Percentiles rank a stretch among this genome's conserved stretches.
Evolutionary conservation across 1,140 invertebrate genomes (phyloP).

Genomic region (Acromyrmex heyeri): DNA sequence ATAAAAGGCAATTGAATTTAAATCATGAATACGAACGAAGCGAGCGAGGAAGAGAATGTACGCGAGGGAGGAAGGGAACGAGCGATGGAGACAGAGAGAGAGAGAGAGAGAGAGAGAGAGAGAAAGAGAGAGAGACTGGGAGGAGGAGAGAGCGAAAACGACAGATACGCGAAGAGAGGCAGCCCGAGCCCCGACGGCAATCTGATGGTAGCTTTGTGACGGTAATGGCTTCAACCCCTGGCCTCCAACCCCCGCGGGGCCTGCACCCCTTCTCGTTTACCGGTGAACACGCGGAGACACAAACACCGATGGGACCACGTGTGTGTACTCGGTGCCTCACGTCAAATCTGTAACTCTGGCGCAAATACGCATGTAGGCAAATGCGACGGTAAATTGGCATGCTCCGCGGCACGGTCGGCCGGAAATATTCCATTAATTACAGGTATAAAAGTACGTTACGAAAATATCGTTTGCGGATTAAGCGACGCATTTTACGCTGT

Average conservation of each 20-base stretch:
- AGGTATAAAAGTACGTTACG: constrained; percentile 58
- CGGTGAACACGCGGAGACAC: constrained; percentile 66
- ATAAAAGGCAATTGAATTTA: constrained; percentile 87
- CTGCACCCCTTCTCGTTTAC: constrained; percentile 73
- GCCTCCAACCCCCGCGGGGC: constrained; percentile 71
- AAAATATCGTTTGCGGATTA: constrained; percentile 50
- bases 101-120: constrained; percentile 28
- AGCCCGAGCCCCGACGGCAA: constrained; percentile 83
- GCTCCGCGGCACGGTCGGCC: constrained; percentile 21
- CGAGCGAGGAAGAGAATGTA: constrained; percentile 66
- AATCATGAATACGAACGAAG: constrained; percentile 86
- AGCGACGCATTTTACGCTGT: constrained; percentile 43
- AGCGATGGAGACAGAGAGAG: neutral
- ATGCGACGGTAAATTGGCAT: constrained; percentile 24
- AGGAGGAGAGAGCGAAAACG: constrained; percentile 33
- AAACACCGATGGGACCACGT: constrained; percentile 2
- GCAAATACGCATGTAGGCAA: constrained; percentile 40
- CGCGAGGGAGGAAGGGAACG: neutral
- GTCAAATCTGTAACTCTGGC: constrained; percentile 2
- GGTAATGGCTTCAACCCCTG: constrained; percentile 85
- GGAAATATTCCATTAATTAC: constrained; percentile 60
- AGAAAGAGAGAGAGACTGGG: neutral
- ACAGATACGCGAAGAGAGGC: constrained; percentile 67
- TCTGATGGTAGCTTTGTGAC: constrained; percentile 86
- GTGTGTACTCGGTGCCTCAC: neutral